Base-by-base conservation (phyloP, 2,113 vertebrate genomes). In the Upupa epops region DNA sequence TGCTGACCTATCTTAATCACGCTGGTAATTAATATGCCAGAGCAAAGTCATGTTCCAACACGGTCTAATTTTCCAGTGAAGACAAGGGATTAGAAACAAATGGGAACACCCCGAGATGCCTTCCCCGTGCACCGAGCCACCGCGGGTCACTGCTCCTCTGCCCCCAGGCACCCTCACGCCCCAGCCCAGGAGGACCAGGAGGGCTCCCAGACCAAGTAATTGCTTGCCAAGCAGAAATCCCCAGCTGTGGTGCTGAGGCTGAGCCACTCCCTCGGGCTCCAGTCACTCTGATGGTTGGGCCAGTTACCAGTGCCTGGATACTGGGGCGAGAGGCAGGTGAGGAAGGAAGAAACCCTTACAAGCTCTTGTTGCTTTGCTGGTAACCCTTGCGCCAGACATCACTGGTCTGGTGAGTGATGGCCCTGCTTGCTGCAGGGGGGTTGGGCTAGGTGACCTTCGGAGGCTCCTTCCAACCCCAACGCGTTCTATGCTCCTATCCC, bases 1-100 rank as follows among this genome's bases (percentile, higher is more conserved):
- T 95, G 94, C 95, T 94, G 91, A 95, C 91, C 94, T 93, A 87
- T 94, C 94, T 86, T 79, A 55, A 92, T 93, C 87, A 93, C 76
- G 84, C 90, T 9, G 36, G 32, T 88, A 95, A 95, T 92, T 95
- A 91, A 95, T 45, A 76, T 1, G 42, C 87, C 55, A 66, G 65
- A 87, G 84, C 80, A 32, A 77, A 92, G 82, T 95, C 94, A 3
- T 91, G 93, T 95, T 83, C 92, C 82, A 94, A 94, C 95, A 92
- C 0, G 4, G 88, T 21, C 94, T 85, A 26, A 70, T 95, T 88
- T 85, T 83, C 91, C 42, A 69, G 34, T 1, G 31, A 73, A 70
- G 74, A 51, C 61, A 56, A 91, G 72, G 91, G 78, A 80, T 77
- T 59, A 79, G 58, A 59, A 94, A 63, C 11, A 73, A 94, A 77